phyloP scores from a whole-genome alignment of 2,888 invertebrate species.

The Spilarctia lutea region DNA sequence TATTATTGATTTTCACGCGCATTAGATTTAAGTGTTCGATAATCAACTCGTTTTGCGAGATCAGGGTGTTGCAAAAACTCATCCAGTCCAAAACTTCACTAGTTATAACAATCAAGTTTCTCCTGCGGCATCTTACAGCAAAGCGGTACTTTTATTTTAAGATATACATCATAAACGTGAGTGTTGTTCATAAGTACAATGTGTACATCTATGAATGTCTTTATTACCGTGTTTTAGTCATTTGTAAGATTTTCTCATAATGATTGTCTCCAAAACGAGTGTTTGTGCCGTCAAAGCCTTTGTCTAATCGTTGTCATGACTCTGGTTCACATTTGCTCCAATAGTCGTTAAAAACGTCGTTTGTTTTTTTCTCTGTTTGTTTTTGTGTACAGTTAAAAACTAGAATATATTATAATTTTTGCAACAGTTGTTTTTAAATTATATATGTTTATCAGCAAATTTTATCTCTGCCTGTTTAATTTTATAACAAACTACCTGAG shows the following conservation, averaged over 20 bases:
- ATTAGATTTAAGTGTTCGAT: constrained; percentile 27
- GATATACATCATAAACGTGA: constrained; percentile 85
- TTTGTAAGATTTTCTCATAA: constrained; percentile 87
- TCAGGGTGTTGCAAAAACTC: constrained; percentile 48
- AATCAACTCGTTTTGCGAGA: constrained; percentile 40
- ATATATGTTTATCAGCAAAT: not conserved
- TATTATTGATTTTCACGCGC: constrained; percentile 30
- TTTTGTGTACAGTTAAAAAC: constrained; percentile 9
- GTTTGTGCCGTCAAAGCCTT: constrained; percentile 83
- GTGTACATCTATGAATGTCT: constrained; percentile 86
- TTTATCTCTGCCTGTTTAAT: not conserved
- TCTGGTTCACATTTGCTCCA: constrained; percentile 65
- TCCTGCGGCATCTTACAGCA: constrained; percentile 77
- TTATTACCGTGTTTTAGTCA: constrained; percentile 85
- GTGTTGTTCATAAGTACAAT: constrained; percentile 83
- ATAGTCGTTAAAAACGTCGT: constrained; percentile 60
- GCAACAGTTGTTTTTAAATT: not conserved
- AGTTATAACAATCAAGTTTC: constrained; percentile 74
- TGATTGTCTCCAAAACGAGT: constrained; percentile 86
- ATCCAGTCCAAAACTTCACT: constrained; percentile 55
- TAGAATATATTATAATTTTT: constrained; percentile 26
- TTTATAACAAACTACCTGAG: not conserved
- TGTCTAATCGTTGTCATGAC: constrained; percentile 83
- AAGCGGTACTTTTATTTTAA: constrained; percentile 85
- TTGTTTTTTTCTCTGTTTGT: constrained; percentile 37